Evolutionary conservation across 53 echinoderm and acorn worm genomes (phyloP), one percentile per base, ranked within the genome.

Genomic region (Astropecten irregularis): DNA sequence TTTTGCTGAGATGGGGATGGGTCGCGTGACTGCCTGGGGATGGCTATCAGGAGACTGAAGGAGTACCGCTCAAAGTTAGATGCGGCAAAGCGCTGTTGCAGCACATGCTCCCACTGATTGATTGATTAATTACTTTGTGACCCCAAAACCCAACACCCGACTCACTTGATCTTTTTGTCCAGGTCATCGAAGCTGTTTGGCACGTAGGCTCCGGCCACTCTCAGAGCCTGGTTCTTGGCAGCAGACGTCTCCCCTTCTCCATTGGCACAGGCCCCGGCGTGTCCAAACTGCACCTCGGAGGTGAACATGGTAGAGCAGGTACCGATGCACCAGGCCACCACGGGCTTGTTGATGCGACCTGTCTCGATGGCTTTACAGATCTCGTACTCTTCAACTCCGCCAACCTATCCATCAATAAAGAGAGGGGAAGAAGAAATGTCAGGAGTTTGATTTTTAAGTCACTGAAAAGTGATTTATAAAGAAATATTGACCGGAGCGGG

Each of bases 241-340:
- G 87, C 56, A 1, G 96, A 86, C 34, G 96, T 96, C 69, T 96
- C 96, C 13, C 82, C 83, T 66, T 94, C 96, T 11, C 84, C 94
- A 69, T 96, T 93, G 30, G 96, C 96, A 63, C 96, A 96, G 21
- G 96, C 94, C 0, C 96, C 96, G 10, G 96, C 96, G 72, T 96
- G 96, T 10, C 96, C 96, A 83, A 96, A 96, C 88, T 96, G 96
- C 48, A 96, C 95, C 89, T 96, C 97, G 18, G 97, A 94, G 0
- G 93, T 47, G 72, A 96, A 96, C 97, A 96, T 96, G 28, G 93
- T 92, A 9, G 93, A 87, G 52, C 97, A 96, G 7, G 97, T 96
- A 16, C 97, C 97, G 26, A 96, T 96, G 26, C 97, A 96, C 97
- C 97, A 96, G 15, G 97, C 93, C 40, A 94, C 97, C 29, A 96